Conservation (phyloP, 2,888 invertebrate species). For the Portevinia maculata region DNA sequence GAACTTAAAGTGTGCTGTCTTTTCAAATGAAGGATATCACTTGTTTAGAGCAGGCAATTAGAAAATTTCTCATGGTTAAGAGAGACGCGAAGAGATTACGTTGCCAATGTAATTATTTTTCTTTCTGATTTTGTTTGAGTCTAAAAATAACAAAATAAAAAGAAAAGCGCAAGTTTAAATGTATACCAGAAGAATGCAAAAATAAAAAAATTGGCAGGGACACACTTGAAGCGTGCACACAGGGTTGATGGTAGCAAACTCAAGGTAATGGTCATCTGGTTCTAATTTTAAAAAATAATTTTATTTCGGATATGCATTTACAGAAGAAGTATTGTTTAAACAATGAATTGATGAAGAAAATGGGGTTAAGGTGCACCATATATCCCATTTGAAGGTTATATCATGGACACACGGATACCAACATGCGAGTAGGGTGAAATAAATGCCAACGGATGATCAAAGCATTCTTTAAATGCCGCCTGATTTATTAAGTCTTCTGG, state of each 20-base stretch:
- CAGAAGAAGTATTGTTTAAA: not conserved
- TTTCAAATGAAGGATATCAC: constrained; percentile 61
- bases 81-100: constrained; percentile 24
- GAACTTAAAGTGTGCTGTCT: constrained; percentile 49
- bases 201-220: constrained; percentile 39
- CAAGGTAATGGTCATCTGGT: constrained; percentile 43
- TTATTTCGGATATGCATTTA: not conserved
- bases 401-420: no score
- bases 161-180: constrained; percentile 16
- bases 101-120: constrained; percentile 13
- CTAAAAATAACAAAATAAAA: constrained; percentile 37
- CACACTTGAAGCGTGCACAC: constrained; percentile 18
- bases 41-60: constrained; percentile 47
- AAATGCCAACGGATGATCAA: no score
- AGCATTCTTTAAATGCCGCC: no score
- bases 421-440: not conserved
- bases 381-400: not conserved
- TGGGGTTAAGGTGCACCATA: constrained; percentile 27
- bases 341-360: constrained; percentile 9
- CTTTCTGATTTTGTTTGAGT: constrained; percentile 1
- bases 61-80: constrained; percentile 46
- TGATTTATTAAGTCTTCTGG: no score
- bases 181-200: constrained; percentile 24
- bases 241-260: constrained; percentile 31
- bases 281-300: constrained; percentile 37